Evolutionary conservation across 2,113 vertebrate species (phyloP).

Genomic region (Polypterus bichir): DNA sequence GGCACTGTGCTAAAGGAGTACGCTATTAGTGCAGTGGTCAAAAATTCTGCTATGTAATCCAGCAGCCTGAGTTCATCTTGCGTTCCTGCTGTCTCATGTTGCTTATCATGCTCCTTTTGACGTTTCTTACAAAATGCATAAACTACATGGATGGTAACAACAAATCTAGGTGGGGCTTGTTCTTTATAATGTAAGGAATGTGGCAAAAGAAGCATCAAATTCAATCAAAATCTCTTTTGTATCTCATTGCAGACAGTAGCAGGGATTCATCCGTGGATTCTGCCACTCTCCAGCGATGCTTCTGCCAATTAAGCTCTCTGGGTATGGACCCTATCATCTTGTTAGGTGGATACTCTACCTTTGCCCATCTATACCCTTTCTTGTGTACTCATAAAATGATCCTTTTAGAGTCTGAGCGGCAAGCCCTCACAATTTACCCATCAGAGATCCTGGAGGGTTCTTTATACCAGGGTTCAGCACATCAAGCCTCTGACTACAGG

Average conservation of each 20-base stretch:
- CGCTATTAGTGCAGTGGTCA: no score
- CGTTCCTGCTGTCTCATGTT: no score
- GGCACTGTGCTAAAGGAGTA: no score
- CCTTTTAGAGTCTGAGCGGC: constrained; percentile 34
- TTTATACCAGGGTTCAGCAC: constrained; percentile 39
- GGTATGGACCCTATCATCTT: constrained; percentile 48
- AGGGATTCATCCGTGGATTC: constrained; percentile 29
- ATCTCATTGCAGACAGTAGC: constrained; percentile 33
- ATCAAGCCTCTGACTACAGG: constrained; percentile 32
- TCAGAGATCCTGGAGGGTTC: constrained; percentile 41
- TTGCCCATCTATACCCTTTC: constrained; percentile 38
- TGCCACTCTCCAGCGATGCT: constrained; percentile 39
- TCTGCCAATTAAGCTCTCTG: constrained; percentile 42
- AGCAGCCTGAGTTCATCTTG: no score
- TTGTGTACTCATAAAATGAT: constrained; percentile 37
- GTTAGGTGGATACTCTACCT: constrained; percentile 35
- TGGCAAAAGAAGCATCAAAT: no score
- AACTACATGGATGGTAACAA: no score
- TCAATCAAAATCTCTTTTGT: no score
- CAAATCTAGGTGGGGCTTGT: no score
- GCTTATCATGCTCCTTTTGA: no score
- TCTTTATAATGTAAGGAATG: no score
- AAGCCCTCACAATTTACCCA: constrained; percentile 39
- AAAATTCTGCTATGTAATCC: no score
- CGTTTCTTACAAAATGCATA: no score